A percentile compares a stretch with the other conserved stretches of the same genome.
Conservation (phyloP, 92 coral and sea anemone genomes). For the Metridium senile region DNA sequence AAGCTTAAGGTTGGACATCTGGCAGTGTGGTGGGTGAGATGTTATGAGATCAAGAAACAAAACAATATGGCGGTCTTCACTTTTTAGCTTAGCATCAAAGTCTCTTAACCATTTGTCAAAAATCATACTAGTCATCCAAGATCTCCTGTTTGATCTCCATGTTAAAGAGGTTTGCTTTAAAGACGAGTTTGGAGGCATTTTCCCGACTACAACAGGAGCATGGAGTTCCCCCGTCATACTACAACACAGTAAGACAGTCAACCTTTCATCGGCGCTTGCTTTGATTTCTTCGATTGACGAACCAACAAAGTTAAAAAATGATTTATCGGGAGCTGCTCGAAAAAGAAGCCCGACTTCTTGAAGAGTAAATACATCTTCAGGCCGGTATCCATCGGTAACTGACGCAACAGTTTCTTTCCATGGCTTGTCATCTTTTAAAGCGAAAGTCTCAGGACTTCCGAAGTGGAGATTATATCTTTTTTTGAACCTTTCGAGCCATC, state of each 20-base stretch:
- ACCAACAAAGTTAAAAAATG: background rate
- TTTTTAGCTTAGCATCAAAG: slow-evolving; percentile 24
- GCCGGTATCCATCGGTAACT: slow-evolving; percentile 37
- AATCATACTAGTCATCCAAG: slow-evolving; percentile 44
- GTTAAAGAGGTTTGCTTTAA: slow-evolving; percentile 16
- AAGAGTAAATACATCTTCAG: slow-evolving; percentile 25
- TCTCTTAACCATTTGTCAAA: slow-evolving; percentile 36
- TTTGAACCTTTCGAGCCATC: slow-evolving; percentile 44
- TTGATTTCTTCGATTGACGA: slow-evolving; percentile 2
- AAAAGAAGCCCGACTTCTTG: slow-evolving; percentile 31
- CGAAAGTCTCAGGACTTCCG: slow-evolving; percentile 7
- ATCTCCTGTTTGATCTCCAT: slow-evolving; percentile 38
- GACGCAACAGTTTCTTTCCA: slow-evolving; percentile 27
- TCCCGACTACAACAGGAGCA: slow-evolving; percentile 32
- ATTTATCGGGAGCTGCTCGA: slow-evolving; percentile 38
- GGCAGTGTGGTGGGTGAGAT: slow-evolving; percentile 41
- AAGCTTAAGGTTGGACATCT: slow-evolving; percentile 28
- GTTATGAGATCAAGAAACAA: slow-evolving; percentile 27
- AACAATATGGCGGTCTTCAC: slow-evolving; percentile 17
- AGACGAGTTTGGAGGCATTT: slow-evolving; percentile 6
- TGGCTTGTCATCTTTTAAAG: slow-evolving; percentile 20
- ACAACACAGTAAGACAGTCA: slow-evolving; percentile 30
- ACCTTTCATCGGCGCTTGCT: slow-evolving; percentile 18
- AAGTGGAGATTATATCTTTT: slow-evolving; percentile 24
- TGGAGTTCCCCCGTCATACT: slow-evolving; percentile 36